Conservation (phyloP, 30 jellyfish, hydroid and myxozoan genomes). For the Aurelia aurita complex sp. Pacific region DNA sequence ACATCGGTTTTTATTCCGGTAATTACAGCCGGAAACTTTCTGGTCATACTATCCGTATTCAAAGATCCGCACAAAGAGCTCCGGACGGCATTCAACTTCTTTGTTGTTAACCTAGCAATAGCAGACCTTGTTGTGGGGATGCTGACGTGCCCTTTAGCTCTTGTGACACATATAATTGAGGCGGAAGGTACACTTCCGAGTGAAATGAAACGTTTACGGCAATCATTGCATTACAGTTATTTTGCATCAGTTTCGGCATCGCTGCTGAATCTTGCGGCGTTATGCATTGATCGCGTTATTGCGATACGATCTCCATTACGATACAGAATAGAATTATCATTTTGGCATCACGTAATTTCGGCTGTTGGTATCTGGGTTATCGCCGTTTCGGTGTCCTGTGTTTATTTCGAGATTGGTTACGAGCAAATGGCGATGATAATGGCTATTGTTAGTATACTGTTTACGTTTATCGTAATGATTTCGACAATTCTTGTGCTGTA, state of each 20-base stretch:
- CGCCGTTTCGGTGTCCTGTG: constrained; percentile 24
- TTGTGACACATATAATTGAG: constrained; percentile 31
- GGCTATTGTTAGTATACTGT: constrained; percentile 36
- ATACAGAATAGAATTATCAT: constrained; percentile 37
- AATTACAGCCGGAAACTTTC: constrained; percentile 36
- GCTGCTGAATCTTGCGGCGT: constrained; percentile 50
- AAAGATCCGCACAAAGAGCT: constrained; percentile 46
- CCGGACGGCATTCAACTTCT: constrained; percentile 50
- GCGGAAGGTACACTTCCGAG: constrained; percentile 25
- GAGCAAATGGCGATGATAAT: constrained; percentile 36
- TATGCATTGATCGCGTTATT: constrained; percentile 56
- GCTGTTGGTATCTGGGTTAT: constrained; percentile 27
- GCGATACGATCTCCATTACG: constrained; percentile 44
- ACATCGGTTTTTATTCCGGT: constrained; percentile 27
- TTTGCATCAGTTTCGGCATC: constrained; percentile 65
- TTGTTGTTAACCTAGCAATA: constrained; percentile 31
- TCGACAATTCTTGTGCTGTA: constrained; percentile 20
- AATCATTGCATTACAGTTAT: constrained; percentile 36
- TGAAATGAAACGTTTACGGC: constrained; percentile 34
- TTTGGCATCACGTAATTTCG: constrained; percentile 33
- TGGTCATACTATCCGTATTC: constrained; percentile 30
- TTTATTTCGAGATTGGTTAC: constrained; percentile 41
- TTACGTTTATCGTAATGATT: constrained; percentile 38
- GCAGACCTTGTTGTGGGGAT: constrained; percentile 58
- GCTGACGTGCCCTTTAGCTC: constrained; percentile 36